Base-by-base conservation (phyloP, 2,888 invertebrate species). In the Pedicia rivosa region DNA sequence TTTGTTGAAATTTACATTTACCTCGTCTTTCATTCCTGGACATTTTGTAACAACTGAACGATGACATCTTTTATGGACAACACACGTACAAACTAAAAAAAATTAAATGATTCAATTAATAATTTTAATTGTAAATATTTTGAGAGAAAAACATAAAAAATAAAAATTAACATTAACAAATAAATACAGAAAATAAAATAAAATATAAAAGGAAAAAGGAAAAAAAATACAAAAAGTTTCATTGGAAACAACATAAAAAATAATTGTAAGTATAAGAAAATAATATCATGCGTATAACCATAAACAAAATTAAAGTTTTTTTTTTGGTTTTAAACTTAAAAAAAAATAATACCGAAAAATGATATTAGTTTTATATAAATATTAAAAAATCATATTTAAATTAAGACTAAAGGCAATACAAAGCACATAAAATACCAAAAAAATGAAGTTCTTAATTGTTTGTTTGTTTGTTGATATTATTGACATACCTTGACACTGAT, bases 51-150 rank as follows among this genome's bases (percentile, higher is more conserved):
- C 90, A 47, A 98, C 92, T 45, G 82, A 80, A 51, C 81, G 79
- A 65, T 98, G 97, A 62, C 98, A 98, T 57, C 95, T 74, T 64
- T 99, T 99, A 72, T 99, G 98, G 46, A 98, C 97, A 54, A 98
- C 98, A 63, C 92, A 92, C 42, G 95, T 95, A 65, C 98, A 98
- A 46, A 97, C 95, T 94, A 72, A 40, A 69, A 66, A 48, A 50
- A 46, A 43, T 24, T 40, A 41, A n/a, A n/a, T 40, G 35, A 52
- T 47, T 48, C 45, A 45, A 43, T 44, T 43, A 40, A 47, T 39
- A 43, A 40, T 36, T 35, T 26, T 26, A 17, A 15, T 20, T n/a
- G n/a, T n/a, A n/a, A n/a, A n/a, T n/a, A n/a, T n/a, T n/a, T n/a
- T 13, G 3, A 24, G n/a, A 24, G 5, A 24, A 24, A 24, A 4